Evolutionary conservation across 1,140 invertebrate species (phyloP).

Genomic region (Pissodes strobi): DNA sequence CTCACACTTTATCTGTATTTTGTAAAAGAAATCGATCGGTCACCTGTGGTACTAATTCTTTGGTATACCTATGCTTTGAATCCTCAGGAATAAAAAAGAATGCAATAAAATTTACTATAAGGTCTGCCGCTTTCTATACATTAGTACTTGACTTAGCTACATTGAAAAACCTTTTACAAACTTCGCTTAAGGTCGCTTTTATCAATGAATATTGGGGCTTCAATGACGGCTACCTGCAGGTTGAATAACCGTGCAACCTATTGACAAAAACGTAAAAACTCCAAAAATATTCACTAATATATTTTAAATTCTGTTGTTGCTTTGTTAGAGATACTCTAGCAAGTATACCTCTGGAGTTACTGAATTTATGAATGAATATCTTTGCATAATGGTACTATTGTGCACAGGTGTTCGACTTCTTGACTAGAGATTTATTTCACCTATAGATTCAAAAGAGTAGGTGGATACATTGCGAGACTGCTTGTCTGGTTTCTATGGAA

Average conservation of each 20-base stretch:
- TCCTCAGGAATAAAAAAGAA: constrained; percentile 17
- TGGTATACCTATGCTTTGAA: constrained; percentile 12
- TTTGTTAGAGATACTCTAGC: constrained; percentile 29
- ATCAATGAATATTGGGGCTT: constrained; percentile 27
- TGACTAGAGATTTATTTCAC: constrained; percentile 19
- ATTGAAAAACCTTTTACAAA: constrained; percentile 27
- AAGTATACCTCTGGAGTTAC: constrained; percentile 18
- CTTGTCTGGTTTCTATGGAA: constrained; percentile 9
- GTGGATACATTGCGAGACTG: constrained; percentile 1
- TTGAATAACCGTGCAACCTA: constrained; percentile 8
- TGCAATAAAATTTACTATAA: constrained; percentile 27
- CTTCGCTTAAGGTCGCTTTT: constrained; percentile 13
- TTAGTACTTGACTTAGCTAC: constrained; percentile 36
- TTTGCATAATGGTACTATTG: constrained; percentile 37
- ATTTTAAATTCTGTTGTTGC: constrained; percentile 37
- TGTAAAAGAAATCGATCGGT: constrained; percentile 21
- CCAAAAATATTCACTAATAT: constrained; percentile 36
- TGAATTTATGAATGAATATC: constrained; percentile 29
- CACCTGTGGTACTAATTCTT: constrained; percentile 19
- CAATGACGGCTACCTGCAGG: constrained; percentile 26
- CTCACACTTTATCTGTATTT: constrained; percentile 31
- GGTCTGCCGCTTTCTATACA: constrained; percentile 31
- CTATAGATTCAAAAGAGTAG: constrained; percentile 2
- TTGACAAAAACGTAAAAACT: constrained; percentile 16
- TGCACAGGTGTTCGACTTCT: constrained; percentile 34